Evolutionary conservation across 2,113 vertebrate species (phyloP).

Genomic region (Spheniscus mendiculus): DNA sequence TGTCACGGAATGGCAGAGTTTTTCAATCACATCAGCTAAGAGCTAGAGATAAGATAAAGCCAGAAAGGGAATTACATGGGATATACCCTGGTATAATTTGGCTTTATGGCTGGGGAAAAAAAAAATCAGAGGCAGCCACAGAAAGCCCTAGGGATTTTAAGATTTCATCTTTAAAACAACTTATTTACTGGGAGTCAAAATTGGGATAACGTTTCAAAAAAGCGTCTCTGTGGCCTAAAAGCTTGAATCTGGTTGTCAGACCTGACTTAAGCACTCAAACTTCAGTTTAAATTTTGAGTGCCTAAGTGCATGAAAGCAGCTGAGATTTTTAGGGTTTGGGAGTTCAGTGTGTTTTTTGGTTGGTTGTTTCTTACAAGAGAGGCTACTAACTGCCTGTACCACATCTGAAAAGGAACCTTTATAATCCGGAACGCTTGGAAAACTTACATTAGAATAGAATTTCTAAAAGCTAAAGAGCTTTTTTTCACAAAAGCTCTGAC

Average conservation of each 20-base stretch:
- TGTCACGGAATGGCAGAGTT: slow-evolving; percentile 5
- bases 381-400: not conserved
- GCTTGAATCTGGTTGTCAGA: not conserved
- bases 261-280: not conserved
- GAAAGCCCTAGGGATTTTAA: not conserved
- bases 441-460: not conserved
- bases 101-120: not conserved
- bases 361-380: not conserved
- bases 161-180: slow-evolving; percentile 4
- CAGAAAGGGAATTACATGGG: slow-evolving; percentile 40
- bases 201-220: not conserved
- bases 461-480: not conserved
- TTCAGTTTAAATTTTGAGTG: not conserved
- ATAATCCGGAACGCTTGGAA: not conserved
- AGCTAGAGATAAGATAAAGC: slow-evolving; percentile 29
- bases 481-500: not conserved
- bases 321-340: not conserved
- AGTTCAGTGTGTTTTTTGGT: not conserved
- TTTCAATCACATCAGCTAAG: slow-evolving; percentile 52
- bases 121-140: not conserved
- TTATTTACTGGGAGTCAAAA: not conserved
- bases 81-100: slow-evolving; percentile 25
- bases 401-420: not conserved
- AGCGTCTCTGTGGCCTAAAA: not conserved
- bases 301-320: rapidly evolving